These are phyloP conservation scores for Ploceus nigricollis DNA, from an alignment of 2,113 vertebrate species.

Conservation along the genomic window DNA sequence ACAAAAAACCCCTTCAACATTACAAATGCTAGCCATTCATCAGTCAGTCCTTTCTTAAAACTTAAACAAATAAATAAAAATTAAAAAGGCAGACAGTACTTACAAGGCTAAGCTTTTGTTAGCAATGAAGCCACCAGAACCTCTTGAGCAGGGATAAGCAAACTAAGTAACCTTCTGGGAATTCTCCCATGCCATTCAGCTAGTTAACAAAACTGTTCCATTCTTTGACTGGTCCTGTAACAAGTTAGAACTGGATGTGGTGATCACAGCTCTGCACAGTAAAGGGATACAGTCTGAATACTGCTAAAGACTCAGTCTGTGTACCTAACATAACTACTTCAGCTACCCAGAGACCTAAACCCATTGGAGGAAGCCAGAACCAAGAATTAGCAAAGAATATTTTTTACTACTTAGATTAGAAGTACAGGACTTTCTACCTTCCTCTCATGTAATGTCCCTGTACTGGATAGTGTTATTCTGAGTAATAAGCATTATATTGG, in stretches of 20 bases:
- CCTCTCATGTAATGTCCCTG: not conserved
- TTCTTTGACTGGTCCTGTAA: not conserved
- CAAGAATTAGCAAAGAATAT: not conserved
- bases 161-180: not conserved
- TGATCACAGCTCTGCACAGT: not conserved
- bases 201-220: not conserved
- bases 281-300: not conserved
- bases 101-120: not conserved
- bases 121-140: not conserved
- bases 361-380: not conserved
- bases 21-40: not conserved
- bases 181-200: not conserved
- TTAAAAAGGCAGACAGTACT: not conserved
- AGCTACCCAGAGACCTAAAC: not conserved
- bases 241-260: not conserved
- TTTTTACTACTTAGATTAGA: not conserved
- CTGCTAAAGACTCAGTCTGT: not conserved
- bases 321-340: not conserved
- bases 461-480: not conserved
- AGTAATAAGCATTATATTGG: not conserved
- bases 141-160: not conserved
- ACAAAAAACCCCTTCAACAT: not conserved
- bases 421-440: not conserved
- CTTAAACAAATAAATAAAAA: not conserved
- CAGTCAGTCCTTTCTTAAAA: not conserved